Evolutionary conservation across 1,140 invertebrate species (phyloP), one percentile per base, ranked within the genome.

Genomic region (Zaprionus tsacasi): DNA sequence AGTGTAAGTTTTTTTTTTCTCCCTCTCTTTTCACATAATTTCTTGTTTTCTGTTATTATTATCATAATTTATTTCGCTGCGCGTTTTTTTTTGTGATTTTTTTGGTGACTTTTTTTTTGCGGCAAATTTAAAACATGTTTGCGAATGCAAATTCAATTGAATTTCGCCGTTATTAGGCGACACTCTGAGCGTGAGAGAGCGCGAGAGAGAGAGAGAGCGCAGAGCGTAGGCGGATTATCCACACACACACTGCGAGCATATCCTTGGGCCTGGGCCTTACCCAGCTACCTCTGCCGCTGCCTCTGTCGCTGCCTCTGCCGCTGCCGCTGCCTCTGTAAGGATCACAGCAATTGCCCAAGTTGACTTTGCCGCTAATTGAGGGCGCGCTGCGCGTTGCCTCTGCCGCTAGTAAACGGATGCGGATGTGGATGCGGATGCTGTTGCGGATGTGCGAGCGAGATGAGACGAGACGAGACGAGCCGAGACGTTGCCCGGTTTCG

Each of bases 61-160:
- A 73, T 68, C 54, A 50, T 55, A 68, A 50, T 73, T 55, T 57
- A 40, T 58, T 66, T 66, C 43, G 38, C 50, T 67, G 65, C 61
- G 36, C 58, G 65, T 30, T 30, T 30, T 30, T 76, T 78, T 70
- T 50, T 58, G 55, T 54, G 12, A 33, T 57, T 66, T 79, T 76
- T 78, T 70, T 50, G 38, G 70, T 69, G 36, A 27, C 38, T 58
- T 59, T 54, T n/a, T 40, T 58, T 67, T 79, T 10, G 25, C 10
- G 54, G 45, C 65, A 52, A 48, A 40, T 40, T 50, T 30, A 56
- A 79, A 86, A 82, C 79, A 72, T 72, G 82, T 82, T 87, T 87
- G 82, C 52, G 21, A 82, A 86, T 79, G 71, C 79, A 82, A 87
- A 85, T 82, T 87, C 82, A 82, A 87, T 82, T 81, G 48, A 79